These are phyloP conservation scores for Campylomormyrus tamandua DNA, from an alignment of 2,113 vertebrate genomes.

Conservation along the genomic window DNA sequence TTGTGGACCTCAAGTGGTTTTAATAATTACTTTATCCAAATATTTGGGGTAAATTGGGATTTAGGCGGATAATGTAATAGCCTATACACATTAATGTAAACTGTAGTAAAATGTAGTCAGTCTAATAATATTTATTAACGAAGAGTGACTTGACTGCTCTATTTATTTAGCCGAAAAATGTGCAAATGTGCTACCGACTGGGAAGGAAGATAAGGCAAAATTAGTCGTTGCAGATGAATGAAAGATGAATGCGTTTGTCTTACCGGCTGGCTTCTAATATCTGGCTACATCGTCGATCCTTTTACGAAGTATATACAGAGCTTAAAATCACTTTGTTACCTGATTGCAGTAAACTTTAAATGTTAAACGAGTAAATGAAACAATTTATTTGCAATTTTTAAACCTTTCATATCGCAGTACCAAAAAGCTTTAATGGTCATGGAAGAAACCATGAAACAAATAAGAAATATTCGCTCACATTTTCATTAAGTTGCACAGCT, in stretches of 20 bases:
- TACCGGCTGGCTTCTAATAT: not conserved
- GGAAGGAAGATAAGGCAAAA: not conserved
- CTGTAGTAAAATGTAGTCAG: not conserved
- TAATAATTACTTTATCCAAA: not conserved
- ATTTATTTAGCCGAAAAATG: not conserved
- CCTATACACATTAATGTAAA: not conserved
- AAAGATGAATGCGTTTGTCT: not conserved
- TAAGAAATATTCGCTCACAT: not conserved
- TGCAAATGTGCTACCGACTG: not conserved
- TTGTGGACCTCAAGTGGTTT: not conserved
- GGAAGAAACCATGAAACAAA: not conserved
- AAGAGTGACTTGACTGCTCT: not conserved
- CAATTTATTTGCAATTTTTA: not conserved
- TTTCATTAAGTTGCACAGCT: not conserved
- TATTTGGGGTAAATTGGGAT: not conserved
- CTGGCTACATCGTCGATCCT: not conserved
- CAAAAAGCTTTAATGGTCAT: not conserved
- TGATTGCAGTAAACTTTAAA: not conserved
- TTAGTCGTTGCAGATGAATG: not conserved
- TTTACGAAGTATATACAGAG: not conserved
- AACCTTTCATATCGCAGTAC: not conserved
- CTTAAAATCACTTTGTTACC: not conserved
- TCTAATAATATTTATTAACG: not conserved
- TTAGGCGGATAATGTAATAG: not conserved
- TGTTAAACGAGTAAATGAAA: not conserved